A percentile compares a stretch with the other conserved stretches of the same genome.
Evolutionary conservation across 2,888 invertebrate genomes (phyloP).

Genomic region (Phortica okadai): DNA sequence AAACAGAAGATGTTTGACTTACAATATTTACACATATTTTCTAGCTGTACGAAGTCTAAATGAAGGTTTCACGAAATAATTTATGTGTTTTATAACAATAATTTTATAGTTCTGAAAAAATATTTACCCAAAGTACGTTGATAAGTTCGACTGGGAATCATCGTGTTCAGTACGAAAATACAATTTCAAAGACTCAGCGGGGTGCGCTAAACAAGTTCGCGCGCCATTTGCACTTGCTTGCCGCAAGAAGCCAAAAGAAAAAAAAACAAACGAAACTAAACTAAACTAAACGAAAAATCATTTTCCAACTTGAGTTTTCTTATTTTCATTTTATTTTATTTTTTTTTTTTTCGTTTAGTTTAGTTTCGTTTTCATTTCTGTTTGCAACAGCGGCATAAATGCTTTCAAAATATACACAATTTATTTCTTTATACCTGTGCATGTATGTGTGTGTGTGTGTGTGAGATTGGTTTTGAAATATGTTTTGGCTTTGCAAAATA

Average conservation of each 20-base stretch:
- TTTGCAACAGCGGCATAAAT: slow-evolving; percentile 50
- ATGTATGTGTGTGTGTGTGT: background rate
- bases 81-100: too few species aligned
- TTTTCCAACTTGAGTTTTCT: slow-evolving; percentile 26
- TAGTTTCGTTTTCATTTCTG: slow-evolving; percentile 53
- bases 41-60: too few species aligned
- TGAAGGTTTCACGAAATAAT: too few species aligned
- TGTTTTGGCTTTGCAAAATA: background rate
- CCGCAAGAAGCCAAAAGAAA: background rate
- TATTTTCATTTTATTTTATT: too few species aligned
- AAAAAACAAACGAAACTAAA: slow-evolving; percentile 28
- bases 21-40: too few species aligned
- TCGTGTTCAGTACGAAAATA: background rate
- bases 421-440: background rate
- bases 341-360: too few species aligned
- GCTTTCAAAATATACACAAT: slow-evolving; percentile 2
- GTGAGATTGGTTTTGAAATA: background rate
- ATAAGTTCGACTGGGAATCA: too few species aligned
- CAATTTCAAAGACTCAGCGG: slow-evolving; percentile 62
- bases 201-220: slow-evolving; percentile 61
- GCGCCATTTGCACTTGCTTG: slow-evolving; percentile 58
- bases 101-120: too few species aligned
- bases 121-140: too few species aligned
- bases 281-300: slow-evolving; percentile 30
- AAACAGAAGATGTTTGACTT: too few species aligned